A percentile compares a stretch with the other conserved stretches of the same genome.
phyloP scores from a whole-genome alignment of 92 coral and sea anemone genomes.

The Porites evermanni region DNA sequence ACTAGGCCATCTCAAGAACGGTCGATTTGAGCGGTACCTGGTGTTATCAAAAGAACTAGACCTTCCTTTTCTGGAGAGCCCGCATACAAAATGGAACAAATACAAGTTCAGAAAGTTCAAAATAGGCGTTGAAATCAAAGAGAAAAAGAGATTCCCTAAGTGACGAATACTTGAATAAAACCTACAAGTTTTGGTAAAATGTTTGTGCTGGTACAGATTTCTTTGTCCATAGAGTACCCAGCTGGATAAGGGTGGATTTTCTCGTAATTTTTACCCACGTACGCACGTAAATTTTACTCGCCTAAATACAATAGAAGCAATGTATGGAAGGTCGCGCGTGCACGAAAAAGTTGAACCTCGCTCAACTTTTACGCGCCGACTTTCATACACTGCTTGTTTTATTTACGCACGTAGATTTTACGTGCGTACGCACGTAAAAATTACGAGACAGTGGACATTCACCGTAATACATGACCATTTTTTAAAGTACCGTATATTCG shows the following conservation, averaged over 20 bases:
- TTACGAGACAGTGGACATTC: no score
- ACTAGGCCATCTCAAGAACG: conserved; percentile 63
- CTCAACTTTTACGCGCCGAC: no score
- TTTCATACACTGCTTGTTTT: no score
- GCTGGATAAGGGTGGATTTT: not conserved
- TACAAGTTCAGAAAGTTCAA: conserved; percentile 91
- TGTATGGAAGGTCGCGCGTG: no score
- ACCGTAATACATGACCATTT: no score
- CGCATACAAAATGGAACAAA: conserved; percentile 85
- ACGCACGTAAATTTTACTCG: no score
- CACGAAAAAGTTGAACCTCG: no score
- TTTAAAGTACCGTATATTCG: no score
- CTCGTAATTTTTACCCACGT: no score
- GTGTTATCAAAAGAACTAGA: conserved; percentile 71
- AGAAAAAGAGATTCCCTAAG: conserved; percentile 71
- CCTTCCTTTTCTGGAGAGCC: conserved; percentile 76
- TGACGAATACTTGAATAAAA: not conserved
- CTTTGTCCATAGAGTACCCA: not conserved
- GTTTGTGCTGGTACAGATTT: not conserved
- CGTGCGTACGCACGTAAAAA: no score
- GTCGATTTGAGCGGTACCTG: conserved; percentile 84
- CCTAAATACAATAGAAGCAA: no score
- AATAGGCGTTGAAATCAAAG: conserved; percentile 88
- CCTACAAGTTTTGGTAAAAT: not conserved
- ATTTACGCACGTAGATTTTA: no score